Evolutionary conservation across 2,888 invertebrate species (phyloP).

Genomic region (Eubasilissa splendida): DNA sequence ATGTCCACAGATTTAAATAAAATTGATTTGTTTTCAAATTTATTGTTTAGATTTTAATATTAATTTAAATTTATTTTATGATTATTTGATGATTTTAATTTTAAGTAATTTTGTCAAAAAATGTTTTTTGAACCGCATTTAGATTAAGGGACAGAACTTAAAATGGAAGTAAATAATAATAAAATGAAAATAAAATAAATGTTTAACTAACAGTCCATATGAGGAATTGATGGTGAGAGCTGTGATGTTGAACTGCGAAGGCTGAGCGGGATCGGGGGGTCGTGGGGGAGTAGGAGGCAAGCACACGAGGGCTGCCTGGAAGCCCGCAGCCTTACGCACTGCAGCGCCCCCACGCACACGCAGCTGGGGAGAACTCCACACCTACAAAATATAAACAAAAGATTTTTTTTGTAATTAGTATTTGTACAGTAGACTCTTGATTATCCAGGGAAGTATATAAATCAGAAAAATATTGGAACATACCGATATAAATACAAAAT

Average conservation of each 20-base stretch:
- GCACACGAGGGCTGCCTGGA: conserved; percentile 96
- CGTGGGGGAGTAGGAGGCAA: conserved; percentile 82
- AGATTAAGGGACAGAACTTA: neutral
- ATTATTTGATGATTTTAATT: neutral
- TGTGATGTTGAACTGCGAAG: conserved; percentile 87
- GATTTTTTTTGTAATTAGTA: too few relatives aligned
- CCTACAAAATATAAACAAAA: conserved; percentile 60
- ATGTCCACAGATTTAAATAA: too few relatives aligned
- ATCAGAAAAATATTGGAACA: too few relatives aligned
- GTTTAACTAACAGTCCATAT: conserved; percentile 92
- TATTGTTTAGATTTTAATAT: too few relatives aligned
- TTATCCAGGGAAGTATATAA: too few relatives aligned
- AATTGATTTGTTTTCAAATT: too few relatives aligned
- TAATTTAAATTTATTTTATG: too few relatives aligned
- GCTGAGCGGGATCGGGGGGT: conserved; percentile 69
- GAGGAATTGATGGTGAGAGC: conserved; percentile 95
- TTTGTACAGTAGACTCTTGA: too few relatives aligned
- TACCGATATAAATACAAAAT: too few relatives aligned
- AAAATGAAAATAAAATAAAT: conserved; percentile 12
- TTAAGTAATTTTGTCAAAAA: too few relatives aligned
- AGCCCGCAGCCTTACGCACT: conserved; percentile 91
- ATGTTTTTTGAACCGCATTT: too few relatives aligned
- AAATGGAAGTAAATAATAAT: neutral
- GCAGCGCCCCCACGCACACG: conserved; percentile 69
- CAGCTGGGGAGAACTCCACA: conserved; percentile 62